Conservation (phyloP, 2,888 invertebrate genomes). For the Patella depressa region DNA sequence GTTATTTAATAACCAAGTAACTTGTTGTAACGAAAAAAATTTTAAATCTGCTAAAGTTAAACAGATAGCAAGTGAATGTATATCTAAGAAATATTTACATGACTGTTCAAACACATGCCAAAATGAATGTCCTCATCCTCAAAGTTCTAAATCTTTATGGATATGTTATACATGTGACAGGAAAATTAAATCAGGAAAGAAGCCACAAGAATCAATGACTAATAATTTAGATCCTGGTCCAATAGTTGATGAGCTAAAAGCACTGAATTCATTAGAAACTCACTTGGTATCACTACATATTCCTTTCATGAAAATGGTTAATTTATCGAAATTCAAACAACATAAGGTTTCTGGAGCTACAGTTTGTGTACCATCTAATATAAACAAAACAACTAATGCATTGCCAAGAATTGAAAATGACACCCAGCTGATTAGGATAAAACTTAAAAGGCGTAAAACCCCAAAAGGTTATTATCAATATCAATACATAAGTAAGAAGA, state of each 20-base stretch:
- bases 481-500: background rate
- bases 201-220: background rate
- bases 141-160: background rate
- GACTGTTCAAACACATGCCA: background rate
- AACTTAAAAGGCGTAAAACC: background rate
- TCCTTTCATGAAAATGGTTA: background rate
- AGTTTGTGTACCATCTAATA: slow-evolving; percentile 9
- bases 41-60: background rate
- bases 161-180: background rate
- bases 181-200: background rate
- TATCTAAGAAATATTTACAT: background rate
- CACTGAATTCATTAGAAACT: background rate
- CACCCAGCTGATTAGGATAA: background rate
- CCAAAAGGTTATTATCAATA: background rate
- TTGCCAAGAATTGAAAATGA: slow-evolving; percentile 4
- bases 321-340: slow-evolving; percentile 1
- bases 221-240: background rate
- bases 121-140: background rate
- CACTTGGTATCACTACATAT: slow-evolving; percentile 12
- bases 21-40: too few species aligned
- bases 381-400: background rate
- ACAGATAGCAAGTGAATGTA: background rate
- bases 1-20: too few species aligned
- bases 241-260: background rate
- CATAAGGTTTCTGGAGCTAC: background rate